Evolutionary conservation across 2,797 vertebrate genomes (phyloP).

Genomic region (Sparidentex hasta): DNA sequence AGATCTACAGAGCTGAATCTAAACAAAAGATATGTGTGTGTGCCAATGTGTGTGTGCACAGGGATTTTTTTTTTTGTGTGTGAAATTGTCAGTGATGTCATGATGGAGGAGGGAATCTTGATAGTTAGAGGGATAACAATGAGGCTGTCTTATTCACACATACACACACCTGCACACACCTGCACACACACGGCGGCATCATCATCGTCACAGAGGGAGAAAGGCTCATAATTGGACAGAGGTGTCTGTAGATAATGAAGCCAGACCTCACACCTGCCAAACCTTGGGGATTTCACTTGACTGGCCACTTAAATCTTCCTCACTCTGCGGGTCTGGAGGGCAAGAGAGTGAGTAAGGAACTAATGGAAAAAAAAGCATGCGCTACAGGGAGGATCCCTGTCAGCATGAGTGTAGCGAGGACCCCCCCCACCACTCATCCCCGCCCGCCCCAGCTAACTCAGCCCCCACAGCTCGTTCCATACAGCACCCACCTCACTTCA

Average conservation of each 20-base stretch:
- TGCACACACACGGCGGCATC: conserved; percentile 59
- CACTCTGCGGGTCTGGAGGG: conserved; percentile 84
- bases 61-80: conserved; percentile 6
- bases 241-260: conserved; percentile 90
- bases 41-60: not conserved
- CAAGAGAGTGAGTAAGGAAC: conserved; percentile 85
- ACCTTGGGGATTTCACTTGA: conserved; percentile 86
- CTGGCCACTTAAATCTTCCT: conserved; percentile 87
- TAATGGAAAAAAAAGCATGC: conserved; percentile 82
- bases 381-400: conserved; percentile 87
- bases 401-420: conserved; percentile 75
- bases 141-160: conserved; percentile 56
- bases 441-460: conserved; percentile 43
- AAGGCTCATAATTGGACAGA: conserved; percentile 87
- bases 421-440: conserved; percentile 37
- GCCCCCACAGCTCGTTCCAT: conserved; percentile 71
- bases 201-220: conserved; percentile 83
- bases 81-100: conserved; percentile 72
- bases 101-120: conserved; percentile 62
- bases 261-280: conserved; percentile 88
- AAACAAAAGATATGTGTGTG: conserved; percentile 53
- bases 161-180: conserved; percentile 45
- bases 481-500: conserved; percentile 79
- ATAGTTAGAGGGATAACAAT: conserved; percentile 76
- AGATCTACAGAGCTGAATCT: conserved; percentile 23